Evolutionary conservation across 1,140 invertebrate genomes (phyloP).

Genomic region (Telenomus remus): DNA sequence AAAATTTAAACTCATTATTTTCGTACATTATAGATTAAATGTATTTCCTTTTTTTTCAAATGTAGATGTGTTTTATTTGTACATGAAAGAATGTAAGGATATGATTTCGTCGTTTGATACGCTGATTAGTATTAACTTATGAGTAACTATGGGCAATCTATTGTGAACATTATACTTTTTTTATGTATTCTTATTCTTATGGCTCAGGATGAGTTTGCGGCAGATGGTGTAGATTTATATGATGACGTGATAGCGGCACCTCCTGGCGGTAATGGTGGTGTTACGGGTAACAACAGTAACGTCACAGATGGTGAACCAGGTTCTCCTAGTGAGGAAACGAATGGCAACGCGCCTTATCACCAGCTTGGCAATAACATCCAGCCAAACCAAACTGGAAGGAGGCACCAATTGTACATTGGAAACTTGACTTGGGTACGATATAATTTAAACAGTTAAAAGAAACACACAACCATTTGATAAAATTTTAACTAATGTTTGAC

Average conservation of each 20-base stretch:
- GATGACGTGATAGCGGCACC: conserved; percentile 95
- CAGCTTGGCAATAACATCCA: conserved; percentile 81
- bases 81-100: no score
- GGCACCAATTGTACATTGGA: conserved; percentile 94
- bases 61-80: no score
- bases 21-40: no score
- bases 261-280: conserved; percentile 73
- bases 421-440: conserved; percentile 93
- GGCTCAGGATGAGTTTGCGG: conserved; percentile 86
- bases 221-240: conserved; percentile 94
- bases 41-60: no score
- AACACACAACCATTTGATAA: no score
- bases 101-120: no score
- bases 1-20: no score
- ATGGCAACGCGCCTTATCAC: conserved; percentile 82
- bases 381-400: conserved; percentile 82
- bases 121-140: no score
- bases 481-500: background rate
- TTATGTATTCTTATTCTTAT: conserved; percentile 49
- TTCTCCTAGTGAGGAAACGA: conserved; percentile 79
- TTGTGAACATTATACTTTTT: conserved; percentile 43
- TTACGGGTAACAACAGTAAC: conserved; percentile 65
- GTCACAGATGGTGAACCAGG: conserved; percentile 63
- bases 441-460: no score
- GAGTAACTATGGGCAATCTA: background rate